Base-by-base conservation (phyloP, 2,888 invertebrate species). In the Tubulanus polymorphus region DNA sequence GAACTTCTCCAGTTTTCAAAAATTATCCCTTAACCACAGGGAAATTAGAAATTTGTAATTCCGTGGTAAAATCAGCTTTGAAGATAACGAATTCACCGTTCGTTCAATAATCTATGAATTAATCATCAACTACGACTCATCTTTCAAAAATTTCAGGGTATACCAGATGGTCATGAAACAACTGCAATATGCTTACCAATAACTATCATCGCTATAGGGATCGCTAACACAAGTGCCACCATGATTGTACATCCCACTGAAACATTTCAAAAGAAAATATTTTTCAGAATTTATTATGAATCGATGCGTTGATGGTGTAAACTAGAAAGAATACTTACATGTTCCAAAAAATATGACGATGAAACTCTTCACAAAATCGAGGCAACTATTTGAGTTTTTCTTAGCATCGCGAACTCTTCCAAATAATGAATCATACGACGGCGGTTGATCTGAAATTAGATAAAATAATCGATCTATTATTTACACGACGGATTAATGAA, bases 161-260 rank as follows among this genome's bases (percentile, higher is more conserved):
- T 6, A 20, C 28, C 10, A 29, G 41, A 35, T 6, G 32, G 10
- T n/a, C 25, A 15, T 8, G 27, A 53, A 26, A 25, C 15, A 48
- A 48, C n/a, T 3, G 27, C n/a, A 6, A 32, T n/a, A 8, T 25
- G 65, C 77, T 67, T 65, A 73, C 81, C 87, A 71, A 87, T 84
- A 23, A 85, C 82, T 63, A 87, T 84, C 87, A 87, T 87, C 63
- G 84, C 83, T 61, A 87, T 80, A 51, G 87, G 87, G 63, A 87
- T 81, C 26, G 85, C 84, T 68, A 86, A 81, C 15, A 85, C 83
- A 48, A 86, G 76, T 37, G 84, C 86, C 62, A 87, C 75, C 58
- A 85, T 82, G 58, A 86, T 83, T 29, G 85, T 85, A 73, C 85
- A 86, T 23, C 86, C 86, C 73, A 87, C 86, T 87, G 78, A 51